A percentile compares a stretch with the other conserved stretches of the same genome.
These are phyloP conservation scores for Brachionus rubens DNA, from an alignment of 1,140 invertebrate genomes.

Conservation along the genomic window DNA sequence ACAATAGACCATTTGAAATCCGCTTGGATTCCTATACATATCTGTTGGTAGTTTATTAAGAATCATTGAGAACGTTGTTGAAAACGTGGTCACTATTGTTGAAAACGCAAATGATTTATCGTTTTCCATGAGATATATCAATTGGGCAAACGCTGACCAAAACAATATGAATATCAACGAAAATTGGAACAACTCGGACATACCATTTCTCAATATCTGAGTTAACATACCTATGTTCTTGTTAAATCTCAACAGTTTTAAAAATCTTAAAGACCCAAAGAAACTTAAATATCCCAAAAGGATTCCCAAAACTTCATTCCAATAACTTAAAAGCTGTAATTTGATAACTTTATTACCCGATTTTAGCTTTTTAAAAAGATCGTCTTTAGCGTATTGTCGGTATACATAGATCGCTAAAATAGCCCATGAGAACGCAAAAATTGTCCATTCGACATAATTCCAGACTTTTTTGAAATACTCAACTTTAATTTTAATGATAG, in stretches of 20 bases:
- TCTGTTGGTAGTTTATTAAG: conserved; percentile 8
- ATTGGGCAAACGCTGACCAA: conserved; percentile 5
- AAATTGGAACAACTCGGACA: not conserved
- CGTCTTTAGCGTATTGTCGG: conserved; percentile 54
- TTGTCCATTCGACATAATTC: conserved; percentile 60
- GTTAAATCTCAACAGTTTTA: conserved; percentile 36
- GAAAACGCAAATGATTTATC: not conserved
- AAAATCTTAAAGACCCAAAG: conserved; percentile 38
- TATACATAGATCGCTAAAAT: conserved; percentile 60
- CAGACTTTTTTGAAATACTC: conserved; percentile 60
- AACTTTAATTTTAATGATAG: conserved; percentile 46
- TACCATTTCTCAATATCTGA: not conserved
- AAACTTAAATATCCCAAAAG: conserved; percentile 14
- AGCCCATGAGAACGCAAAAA: conserved; percentile 58
- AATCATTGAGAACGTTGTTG: conserved; percentile 15
- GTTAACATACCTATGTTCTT: conserved; percentile 12
- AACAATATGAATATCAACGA: conserved; percentile 3
- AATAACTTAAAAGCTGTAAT: conserved; percentile 38
- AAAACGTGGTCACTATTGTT: not conserved
- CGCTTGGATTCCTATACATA: not conserved
- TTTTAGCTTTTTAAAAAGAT: conserved; percentile 58
- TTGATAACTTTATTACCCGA: conserved; percentile 62
- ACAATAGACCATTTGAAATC: not conserved
- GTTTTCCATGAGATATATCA: not conserved
- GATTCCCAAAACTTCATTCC: conserved; percentile 33